These are phyloP conservation scores for Phrixothrix hirtus DNA, from an alignment of 2,888 invertebrate species.

Conservation along the genomic window DNA sequence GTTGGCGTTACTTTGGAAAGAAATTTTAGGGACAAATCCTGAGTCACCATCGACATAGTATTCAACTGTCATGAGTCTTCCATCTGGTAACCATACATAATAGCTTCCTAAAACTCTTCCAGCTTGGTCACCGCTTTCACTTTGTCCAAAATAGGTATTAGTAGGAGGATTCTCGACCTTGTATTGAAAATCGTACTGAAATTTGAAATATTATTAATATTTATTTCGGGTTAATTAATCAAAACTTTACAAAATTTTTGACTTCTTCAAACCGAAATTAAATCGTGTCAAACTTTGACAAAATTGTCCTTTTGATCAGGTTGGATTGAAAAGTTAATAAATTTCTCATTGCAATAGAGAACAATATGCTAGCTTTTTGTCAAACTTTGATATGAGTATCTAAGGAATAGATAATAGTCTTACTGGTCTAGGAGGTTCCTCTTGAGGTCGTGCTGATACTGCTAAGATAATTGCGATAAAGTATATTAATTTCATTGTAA, in stretches of 20 bases:
- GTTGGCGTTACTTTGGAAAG: conserved; percentile 57
- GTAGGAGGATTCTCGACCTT: conserved; percentile 74
- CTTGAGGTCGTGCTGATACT: conserved; percentile 7
- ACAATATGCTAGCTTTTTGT: too few species aligned
- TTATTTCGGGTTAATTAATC: too few species aligned
- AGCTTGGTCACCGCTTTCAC: conserved; percentile 66
- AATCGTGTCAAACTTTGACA: too few species aligned
- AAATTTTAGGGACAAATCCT: conserved; percentile 72
- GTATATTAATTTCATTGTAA: not conserved
- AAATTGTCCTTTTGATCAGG: conserved; percentile 1
- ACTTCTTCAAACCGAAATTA: too few species aligned
- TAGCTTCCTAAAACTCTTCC: conserved; percentile 70
- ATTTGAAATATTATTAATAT: too few species aligned
- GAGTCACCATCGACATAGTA: conserved; percentile 73
- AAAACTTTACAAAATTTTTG: too few species aligned
- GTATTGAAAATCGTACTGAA: conserved; percentile 74
- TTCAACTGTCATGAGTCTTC: conserved; percentile 72
- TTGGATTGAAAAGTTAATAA: too few species aligned
- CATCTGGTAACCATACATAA: conserved; percentile 70
- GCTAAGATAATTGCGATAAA: conserved; percentile 4
- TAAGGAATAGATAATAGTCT: too few species aligned
- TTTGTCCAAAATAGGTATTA: conserved; percentile 69
- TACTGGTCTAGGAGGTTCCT: conserved; percentile 30
- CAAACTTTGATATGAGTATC: too few species aligned
- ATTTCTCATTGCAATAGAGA: too few species aligned